Percentiles rank a stretch among this genome's conserved stretches.
These are phyloP conservation scores for Aspidoscelis tigris DNA, from an alignment of 2,113 vertebrate species.

Conservation along the genomic window DNA sequence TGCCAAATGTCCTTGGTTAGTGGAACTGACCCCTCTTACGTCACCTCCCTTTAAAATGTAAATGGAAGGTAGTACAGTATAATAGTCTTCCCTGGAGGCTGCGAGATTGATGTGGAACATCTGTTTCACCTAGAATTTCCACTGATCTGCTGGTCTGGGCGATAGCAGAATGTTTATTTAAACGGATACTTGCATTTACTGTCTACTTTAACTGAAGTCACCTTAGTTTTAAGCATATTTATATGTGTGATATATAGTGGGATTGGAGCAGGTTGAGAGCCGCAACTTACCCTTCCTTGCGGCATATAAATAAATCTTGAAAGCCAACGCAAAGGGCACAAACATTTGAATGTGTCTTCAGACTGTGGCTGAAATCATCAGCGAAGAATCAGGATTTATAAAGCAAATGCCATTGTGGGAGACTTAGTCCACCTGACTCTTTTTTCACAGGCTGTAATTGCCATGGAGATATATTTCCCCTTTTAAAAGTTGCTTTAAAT, in stretches of 20 bases:
- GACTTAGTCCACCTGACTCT: neutral
- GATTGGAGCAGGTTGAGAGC: neutral
- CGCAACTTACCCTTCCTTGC: neutral
- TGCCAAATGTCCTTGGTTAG: constrained; percentile 6
- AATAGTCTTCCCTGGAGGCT: neutral
- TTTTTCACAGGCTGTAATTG: neutral
- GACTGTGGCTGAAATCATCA: neutral
- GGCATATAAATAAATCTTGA: neutral
- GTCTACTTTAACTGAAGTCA: neutral
- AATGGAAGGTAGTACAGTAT: constrained; percentile 7
- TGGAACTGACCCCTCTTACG: neutral
- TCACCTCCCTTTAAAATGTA: constrained; percentile 6
- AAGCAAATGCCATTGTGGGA: neutral
- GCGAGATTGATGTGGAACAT: neutral
- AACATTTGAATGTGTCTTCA: neutral
- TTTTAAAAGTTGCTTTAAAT: neutral
- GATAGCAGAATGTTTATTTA: constrained; percentile 21
- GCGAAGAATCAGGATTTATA: neutral
- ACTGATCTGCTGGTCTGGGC: constrained; percentile 9
- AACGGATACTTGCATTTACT: constrained; percentile 9
- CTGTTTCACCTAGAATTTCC: neutral
- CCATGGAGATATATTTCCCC: neutral
- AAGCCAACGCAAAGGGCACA: constrained; percentile 1
- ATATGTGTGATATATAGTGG: neutral
- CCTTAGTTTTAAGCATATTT: neutral